Evolutionary conservation across 2,113 vertebrate species (phyloP), one percentile per base, ranked within the genome.

Genomic region (Callospermophilus lateralis): DNA sequence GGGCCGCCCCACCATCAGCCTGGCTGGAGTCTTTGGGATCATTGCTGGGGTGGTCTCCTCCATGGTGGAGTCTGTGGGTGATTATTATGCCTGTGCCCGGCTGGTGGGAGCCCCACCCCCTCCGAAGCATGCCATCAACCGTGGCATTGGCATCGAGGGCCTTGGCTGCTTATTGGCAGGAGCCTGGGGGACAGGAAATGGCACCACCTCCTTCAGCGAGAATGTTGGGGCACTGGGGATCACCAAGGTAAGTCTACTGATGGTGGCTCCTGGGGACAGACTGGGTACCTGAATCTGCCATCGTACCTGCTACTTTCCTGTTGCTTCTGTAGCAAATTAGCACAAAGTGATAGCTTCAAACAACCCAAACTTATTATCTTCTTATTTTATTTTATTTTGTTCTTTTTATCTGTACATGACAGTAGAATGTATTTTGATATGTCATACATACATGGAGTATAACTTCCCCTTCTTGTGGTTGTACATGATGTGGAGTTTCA

Each of bases 151-250:
- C 6, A 99, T 99, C 0, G 99, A 99, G 97, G 99, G 99, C 39
- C 97, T 99, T 1, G 99, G 99, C 90, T 99, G 99, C 89, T 98
- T 99, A 83, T 97, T 99, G 97, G 99, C 99, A 0, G 99, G 99
- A 4, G 99, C 99, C 83, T 99, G 99, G 99, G 99, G 99, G 0
- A 99, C 99, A 0, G 99, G 99, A 4, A 99, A 99, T 0, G 99
- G 99, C 24, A 99, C 99, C 96, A 99, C 99, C 0, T 99, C 99
- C 0, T 99, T 99, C 98, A 99, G 99, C 0, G 99, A 99, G 98
- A 99, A 99, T 0, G 98, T 99, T 9, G 99, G 99, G 1, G 99
- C 99, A 0, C 98, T 99, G 88, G 99, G 99, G 42, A 99, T 99
- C 98, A 99, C 99, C 73, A 99, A 99, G 99, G 99, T 99, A 98